Base-by-base conservation (phyloP, 2,113 vertebrate species). In the Melanocharis versteri region DNA sequence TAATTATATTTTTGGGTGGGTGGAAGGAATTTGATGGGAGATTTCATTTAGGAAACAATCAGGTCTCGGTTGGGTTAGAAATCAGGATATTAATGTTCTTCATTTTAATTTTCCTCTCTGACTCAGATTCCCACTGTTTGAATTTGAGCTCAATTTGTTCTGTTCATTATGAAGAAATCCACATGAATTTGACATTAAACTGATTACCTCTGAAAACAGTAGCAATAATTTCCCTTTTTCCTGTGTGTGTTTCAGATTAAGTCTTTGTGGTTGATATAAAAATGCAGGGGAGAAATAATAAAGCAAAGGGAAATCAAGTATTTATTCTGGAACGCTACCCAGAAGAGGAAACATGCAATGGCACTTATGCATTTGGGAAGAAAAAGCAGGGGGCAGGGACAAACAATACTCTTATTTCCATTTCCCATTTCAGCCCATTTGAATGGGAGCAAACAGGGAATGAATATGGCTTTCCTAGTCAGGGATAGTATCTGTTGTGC, bases 141-240 rank as follows among this genome's bases (percentile, higher is more conserved):
- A 96, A 93, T 96, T 66, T 95, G 68, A 95, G 93, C 64, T 93
- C 95, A 95, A 93, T 96, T 95, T 96, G 82, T 72, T 94, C 84
- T 76, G 91, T 94, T 96, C 96, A 96, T 97, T 97, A 97, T 96
- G 92, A 93, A 95, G 89, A 96, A 96, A 97, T 96, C 95, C 85
- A 92, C 94, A 83, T 95, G 80, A 96, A 96, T 95, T 77, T 95
- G 94, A 94, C 95, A 96, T 97, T 96, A 94, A 97, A 94, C 68
- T 96, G 79, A 89, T 94, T 97, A 97, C 94, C 83, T 96, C 81
- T 81, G 72, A 94, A 95, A 80, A 97, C 71, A 95, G 89, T 89
- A 91, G 90, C 91, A 90, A 93, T 95, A 66, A 77, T 92, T 89
- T 88, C 56, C 64, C 85, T 75, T 94, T 94, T 90, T 94, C 81